A percentile compares a stretch with the other conserved stretches of the same genome.
Conservation (phyloP, 2,888 invertebrate genomes). For the Petrophora chlorosata region DNA sequence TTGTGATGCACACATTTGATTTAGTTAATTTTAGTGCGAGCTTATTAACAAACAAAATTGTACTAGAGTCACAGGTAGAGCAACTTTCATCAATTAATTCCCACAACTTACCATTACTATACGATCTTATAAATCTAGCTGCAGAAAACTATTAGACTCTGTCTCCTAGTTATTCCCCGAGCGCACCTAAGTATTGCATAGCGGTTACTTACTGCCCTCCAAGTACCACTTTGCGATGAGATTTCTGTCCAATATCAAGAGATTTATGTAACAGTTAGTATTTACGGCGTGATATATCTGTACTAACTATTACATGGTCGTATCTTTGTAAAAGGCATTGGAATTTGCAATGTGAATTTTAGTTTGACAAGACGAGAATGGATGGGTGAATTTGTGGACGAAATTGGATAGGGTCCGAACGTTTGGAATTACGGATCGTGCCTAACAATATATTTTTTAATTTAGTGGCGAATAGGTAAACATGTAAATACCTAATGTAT, state of each 20-base stretch:
- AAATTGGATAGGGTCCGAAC: constrained; percentile 15
- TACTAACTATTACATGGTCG: constrained; percentile 30
- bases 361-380: constrained; percentile 25
- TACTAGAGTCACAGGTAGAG: too few species aligned
- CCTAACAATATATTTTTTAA: too few species aligned
- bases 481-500: too few species aligned
- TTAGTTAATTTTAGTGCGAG: too few species aligned
- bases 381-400: constrained; percentile 23
- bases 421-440: constrained; percentile 3
- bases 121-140: constrained; percentile 14
- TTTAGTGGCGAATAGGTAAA: too few species aligned
- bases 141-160: constrained; percentile 22
- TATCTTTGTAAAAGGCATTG: constrained; percentile 26
- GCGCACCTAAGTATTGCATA: constrained; percentile 35
- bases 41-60: too few species aligned
- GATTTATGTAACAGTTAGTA: constrained; percentile 39
- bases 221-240: constrained; percentile 39
- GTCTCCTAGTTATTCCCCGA: constrained; percentile 25
- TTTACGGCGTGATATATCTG: constrained; percentile 34
- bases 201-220: constrained; percentile 35
- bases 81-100: too few species aligned
- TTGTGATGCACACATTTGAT: too few species aligned
- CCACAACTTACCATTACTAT: constrained; percentile 1
- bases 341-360: constrained; percentile 27
- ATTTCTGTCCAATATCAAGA: constrained; percentile 42